These are phyloP conservation scores for Parambassis ranga DNA, from an alignment of 2,797 vertebrate species.

Conservation along the genomic window DNA sequence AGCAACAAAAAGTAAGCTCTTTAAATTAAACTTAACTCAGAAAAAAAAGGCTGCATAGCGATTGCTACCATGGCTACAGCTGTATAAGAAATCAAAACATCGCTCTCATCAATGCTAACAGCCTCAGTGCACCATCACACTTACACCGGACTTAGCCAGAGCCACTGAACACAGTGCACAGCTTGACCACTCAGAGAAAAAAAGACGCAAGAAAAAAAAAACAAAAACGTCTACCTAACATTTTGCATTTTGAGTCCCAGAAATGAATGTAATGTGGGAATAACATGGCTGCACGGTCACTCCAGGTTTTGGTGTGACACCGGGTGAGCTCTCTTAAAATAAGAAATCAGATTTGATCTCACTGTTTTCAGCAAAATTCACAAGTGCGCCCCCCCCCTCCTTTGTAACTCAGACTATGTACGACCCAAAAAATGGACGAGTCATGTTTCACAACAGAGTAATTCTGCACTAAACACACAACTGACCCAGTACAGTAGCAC, in stretches of 20 bases:
- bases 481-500: constrained; percentile 38
- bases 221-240: constrained; percentile 26
- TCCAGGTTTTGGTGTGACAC: constrained; percentile 16
- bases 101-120: constrained; percentile 12
- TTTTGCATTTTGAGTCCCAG: constrained; percentile 47
- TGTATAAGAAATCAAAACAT: constrained; percentile 25
- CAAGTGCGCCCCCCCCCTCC: background rate
- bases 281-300: constrained; percentile 62
- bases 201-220: constrained; percentile 21
- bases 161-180: constrained; percentile 18
- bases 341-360: constrained; percentile 33
- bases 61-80: constrained; percentile 44
- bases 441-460: constrained; percentile 31
- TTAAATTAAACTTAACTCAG: constrained; percentile 12
- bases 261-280: constrained; percentile 31
- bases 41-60: constrained; percentile 7
- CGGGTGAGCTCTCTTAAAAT: constrained; percentile 11
- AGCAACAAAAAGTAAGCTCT: background rate
- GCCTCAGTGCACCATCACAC: background rate
- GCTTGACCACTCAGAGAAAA: constrained; percentile 28
- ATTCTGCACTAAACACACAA: constrained; percentile 19
- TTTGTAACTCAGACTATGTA: constrained; percentile 5
- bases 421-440: constrained; percentile 25
- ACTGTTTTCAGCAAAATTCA: constrained; percentile 6
- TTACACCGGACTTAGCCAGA: constrained; percentile 18